Evolutionary conservation across 1,140 invertebrate species (phyloP).

Genomic region (Drosophila littoralis): DNA sequence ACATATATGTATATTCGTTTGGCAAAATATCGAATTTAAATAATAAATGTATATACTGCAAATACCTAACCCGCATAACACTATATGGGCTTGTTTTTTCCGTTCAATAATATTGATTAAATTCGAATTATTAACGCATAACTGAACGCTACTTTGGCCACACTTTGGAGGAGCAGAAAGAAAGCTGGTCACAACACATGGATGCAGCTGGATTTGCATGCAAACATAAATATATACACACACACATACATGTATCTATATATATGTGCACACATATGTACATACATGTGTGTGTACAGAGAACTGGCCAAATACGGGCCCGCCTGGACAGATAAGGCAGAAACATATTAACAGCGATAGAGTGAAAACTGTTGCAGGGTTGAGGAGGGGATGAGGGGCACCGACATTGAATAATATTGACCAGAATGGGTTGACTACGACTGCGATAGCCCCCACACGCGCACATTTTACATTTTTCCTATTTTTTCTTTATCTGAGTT

Average conservation of each 20-base stretch:
- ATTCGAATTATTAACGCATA: constrained; percentile 75
- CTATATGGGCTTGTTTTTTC: constrained; percentile 22
- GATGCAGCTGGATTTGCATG: constrained; percentile 25
- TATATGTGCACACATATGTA: not conserved
- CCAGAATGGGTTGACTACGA: constrained; percentile 59
- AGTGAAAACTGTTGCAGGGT: constrained; percentile 21
- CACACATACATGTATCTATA: not conserved
- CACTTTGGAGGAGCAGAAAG: constrained; percentile 20
- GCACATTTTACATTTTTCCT: constrained; percentile 14
- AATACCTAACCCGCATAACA: not conserved
- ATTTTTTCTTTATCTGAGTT: constrained; percentile 39
- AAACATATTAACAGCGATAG: constrained; percentile 21
- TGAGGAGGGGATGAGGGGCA: constrained; percentile 8
- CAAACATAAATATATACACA: constrained; percentile 9
- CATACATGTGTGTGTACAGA: constrained; percentile 9
- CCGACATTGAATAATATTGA: constrained; percentile 75
- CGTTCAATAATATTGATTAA: constrained; percentile 71
- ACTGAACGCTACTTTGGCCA: constrained; percentile 43
- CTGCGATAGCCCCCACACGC: constrained; percentile 37
- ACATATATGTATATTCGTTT: too few relatives aligned
- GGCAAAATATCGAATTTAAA: not conserved
- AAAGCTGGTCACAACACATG: constrained; percentile 28
- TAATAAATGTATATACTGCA: constrained; percentile 2
- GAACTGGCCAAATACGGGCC: constrained; percentile 59
- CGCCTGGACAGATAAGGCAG: constrained; percentile 61